A percentile compares a stretch with the other conserved stretches of the same genome.
Evolutionary conservation across 2,888 invertebrate genomes (phyloP).

Genomic region (Tubulanus polymorphus): DNA sequence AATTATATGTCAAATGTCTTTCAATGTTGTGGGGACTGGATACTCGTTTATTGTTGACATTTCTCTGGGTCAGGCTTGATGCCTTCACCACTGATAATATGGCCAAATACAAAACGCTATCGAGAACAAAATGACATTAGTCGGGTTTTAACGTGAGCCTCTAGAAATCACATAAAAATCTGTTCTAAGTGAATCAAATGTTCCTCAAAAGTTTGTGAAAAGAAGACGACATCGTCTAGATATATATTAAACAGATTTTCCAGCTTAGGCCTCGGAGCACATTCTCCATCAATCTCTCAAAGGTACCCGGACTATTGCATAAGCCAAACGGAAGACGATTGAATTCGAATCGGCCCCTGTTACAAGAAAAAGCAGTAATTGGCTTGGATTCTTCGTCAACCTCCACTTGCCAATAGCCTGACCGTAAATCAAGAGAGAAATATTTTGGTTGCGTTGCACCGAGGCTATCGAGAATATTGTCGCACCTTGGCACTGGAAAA

Average conservation of each 20-base stretch:
- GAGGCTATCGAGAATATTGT: slow-evolving; percentile 10
- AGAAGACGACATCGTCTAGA: slow-evolving; percentile 10
- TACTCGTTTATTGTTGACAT: no score
- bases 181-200: slow-evolving; percentile 1
- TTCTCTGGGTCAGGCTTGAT: no score
- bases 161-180: slow-evolving; percentile 2
- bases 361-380: slow-evolving; percentile 14
- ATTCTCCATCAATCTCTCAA: slow-evolving; percentile 13
- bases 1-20: no score
- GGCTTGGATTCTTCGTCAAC: slow-evolving; percentile 8
- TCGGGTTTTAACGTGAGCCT: slow-evolving; percentile 11
- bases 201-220: slow-evolving; percentile 10
- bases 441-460: slow-evolving; percentile 3
- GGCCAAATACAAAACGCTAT: no score
- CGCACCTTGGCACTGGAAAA: slow-evolving; percentile 11
- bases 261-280: slow-evolving; percentile 12
- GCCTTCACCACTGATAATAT: no score
- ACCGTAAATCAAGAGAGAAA: slow-evolving; percentile 10
- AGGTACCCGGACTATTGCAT: slow-evolving; percentile 16
- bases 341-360: slow-evolving; percentile 9
- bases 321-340: slow-evolving; percentile 11
- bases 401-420: slow-evolving; percentile 16
- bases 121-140: no score
- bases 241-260: slow-evolving; percentile 5
- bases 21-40: no score